Base-by-base conservation (phyloP, 2,113 vertebrate genomes). In the Limnothrissa miodon region DNA sequence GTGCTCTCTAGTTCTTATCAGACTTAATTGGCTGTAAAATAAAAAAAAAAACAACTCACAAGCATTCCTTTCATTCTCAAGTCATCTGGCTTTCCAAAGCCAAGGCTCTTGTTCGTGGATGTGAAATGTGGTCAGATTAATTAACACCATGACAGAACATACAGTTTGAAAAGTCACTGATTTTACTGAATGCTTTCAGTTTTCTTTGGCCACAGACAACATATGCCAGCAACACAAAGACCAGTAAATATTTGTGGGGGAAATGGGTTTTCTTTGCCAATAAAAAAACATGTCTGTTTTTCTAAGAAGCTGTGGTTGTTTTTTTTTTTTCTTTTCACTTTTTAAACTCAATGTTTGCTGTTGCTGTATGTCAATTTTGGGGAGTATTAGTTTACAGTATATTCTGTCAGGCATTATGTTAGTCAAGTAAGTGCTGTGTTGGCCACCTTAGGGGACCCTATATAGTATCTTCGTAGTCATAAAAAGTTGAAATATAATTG, bases 201-300 rank as follows among this genome's bases (percentile, higher is more conserved):
- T 74, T 74, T 74, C 13, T 36, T 74, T 29, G 13, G 36, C 66
- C 66, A 5, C 33, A 74, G 66, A 74, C 33, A 17, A 74, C 11
- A 74, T 33, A 74, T 74, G 66, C 2, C 66, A 36, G 66, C 1
- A 33, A 70, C 29, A 74, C 29, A 74, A 17, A 74, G 33, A 17
- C 11, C 66, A 74, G 66, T 74, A 74, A 36, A 74, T 74, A 74
- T 36, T 33, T 74, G 66, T 39, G 66, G 29, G 29, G 36, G 23
- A 74, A 74, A 33, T 74, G 66, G 66, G 66, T 74, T 74, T 36
- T 33, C 66, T 29, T 74, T 74, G n/a, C 17, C 56, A 80, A 80
- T 83, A 66, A 48, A 81, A 86, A 81, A 83, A 83, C 53, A 39
- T 29, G 42, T 45, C 44, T 10, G 51, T 66, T 84, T 46, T 36